Evolutionary conservation across 2,797 vertebrate genomes (phyloP).

Genomic region (Sebastolobus altivelis): DNA sequence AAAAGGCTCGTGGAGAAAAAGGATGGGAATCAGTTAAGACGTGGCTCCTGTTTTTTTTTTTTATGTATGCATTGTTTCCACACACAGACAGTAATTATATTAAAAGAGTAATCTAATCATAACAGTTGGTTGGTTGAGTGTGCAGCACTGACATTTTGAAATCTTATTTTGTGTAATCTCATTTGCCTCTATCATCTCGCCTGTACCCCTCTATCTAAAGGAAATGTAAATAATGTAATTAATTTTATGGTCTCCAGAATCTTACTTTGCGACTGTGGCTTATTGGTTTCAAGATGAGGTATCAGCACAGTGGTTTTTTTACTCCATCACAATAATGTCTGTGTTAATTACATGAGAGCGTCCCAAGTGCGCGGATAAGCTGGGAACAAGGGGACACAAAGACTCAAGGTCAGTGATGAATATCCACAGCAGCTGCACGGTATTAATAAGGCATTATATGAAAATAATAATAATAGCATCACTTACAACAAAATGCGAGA

Average conservation of each 20-base stretch:
- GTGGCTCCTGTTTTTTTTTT: conserved; percentile 70
- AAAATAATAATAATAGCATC: conserved; percentile 78
- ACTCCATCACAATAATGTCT: conserved; percentile 81
- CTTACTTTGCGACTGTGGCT: conserved; percentile 73
- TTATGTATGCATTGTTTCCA: conserved; percentile 87
- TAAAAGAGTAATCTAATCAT: conserved; percentile 89
- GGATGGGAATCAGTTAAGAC: conserved; percentile 81
- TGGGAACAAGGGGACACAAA: conserved; percentile 79
- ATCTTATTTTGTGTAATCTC: conserved; percentile 84
- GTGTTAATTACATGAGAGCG: conserved; percentile 83
- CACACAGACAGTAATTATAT: conserved; percentile 86
- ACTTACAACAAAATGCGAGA: conserved; percentile 66
- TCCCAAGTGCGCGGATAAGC: conserved; percentile 84
- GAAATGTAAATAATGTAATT: conserved; percentile 84
- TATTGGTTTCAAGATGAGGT: conserved; percentile 79
- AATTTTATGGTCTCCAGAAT: conserved; percentile 82
- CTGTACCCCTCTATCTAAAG: conserved; percentile 77
- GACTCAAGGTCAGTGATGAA: conserved; percentile 85
- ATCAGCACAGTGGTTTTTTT: conserved; percentile 66
- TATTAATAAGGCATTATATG: conserved; percentile 80
- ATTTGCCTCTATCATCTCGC: conserved; percentile 81
- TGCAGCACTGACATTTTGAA: conserved; percentile 82
- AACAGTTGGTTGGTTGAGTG: conserved; percentile 85
- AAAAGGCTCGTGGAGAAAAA: conserved; percentile 71
- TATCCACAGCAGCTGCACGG: conserved; percentile 80